A percentile compares a stretch with the other conserved stretches of the same genome.
phyloP scores from a whole-genome alignment of 2,797 vertebrate species.

The Pseudochirops corinnae region DNA sequence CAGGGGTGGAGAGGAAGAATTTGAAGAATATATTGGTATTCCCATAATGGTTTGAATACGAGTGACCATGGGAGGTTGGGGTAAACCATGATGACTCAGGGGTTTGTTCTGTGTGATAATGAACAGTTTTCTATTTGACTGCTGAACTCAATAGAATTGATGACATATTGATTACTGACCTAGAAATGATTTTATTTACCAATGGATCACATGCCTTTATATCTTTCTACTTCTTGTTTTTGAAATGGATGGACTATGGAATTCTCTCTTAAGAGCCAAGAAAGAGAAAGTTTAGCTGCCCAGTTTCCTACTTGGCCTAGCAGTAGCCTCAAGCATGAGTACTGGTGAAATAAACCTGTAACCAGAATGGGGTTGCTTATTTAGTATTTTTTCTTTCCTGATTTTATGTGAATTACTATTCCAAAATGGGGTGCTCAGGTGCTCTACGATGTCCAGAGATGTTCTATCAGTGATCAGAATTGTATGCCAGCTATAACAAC shows the following conservation, averaged over 20 bases:
- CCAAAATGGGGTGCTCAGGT: background rate
- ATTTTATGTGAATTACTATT: background rate
- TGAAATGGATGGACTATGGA: background rate
- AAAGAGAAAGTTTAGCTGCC: background rate
- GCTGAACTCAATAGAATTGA: background rate
- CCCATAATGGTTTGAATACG: too few relatives aligned
- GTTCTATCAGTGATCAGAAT: background rate
- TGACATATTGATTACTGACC: background rate
- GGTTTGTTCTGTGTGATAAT: too few relatives aligned
- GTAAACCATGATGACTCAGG: too few relatives aligned
- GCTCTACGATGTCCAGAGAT: background rate
- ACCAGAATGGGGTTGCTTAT: background rate
- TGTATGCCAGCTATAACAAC: background rate
- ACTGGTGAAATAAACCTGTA: background rate
- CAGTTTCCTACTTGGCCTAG: background rate
- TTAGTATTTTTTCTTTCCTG: background rate
- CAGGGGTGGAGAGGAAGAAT: too few relatives aligned
- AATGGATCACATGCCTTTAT: fast-evolving
- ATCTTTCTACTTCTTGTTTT: background rate
- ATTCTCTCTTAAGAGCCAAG: background rate
- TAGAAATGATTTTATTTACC: background rate
- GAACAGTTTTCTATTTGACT: too few relatives aligned
- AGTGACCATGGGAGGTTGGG: too few relatives aligned
- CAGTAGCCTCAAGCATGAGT: background rate
- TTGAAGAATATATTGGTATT: too few relatives aligned